Base-by-base conservation (phyloP, 53 echinoderm and acorn worm species). In the Temnopleurus reevesii region DNA sequence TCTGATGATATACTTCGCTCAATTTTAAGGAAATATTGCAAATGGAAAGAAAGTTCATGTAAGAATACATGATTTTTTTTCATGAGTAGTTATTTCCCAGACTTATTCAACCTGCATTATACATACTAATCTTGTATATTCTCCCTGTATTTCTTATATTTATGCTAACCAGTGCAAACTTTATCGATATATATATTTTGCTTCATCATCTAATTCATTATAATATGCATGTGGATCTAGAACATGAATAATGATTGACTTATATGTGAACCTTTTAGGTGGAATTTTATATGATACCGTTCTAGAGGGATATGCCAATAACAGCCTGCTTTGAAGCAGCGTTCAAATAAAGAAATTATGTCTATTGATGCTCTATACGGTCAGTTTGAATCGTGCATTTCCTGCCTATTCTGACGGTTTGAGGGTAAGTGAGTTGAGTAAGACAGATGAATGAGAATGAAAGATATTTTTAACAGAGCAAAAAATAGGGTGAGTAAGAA, bases 281-380 rank as follows among this genome's bases (percentile, higher is more conserved):
- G 71, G 36, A 71, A 71, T 71, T 71, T 71, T 71, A 43, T 71
- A 71, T 71, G 71, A 71, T 23, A 71, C 13, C 2, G 9, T 38
- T 41, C 23, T 71, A 41, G 41, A 71, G 36, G 21, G 21, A 71
- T 38, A 71, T 18, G 71, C 71, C 38, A 71, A 71, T 71, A 71
- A 71, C 71, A 71, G 21, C 71, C 71, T 71, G 71, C 71, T 38
- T 71, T 71, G 8, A 71, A 71, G 71, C 71, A 71, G 71, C 71
- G 36, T 71, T 71, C 71, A 71, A 71, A 71, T 71, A 71, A 43
- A 41, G 6, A 4, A n/a, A 38, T 34, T 4, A 33, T 71, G 41
- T 71, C 8, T 58, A 28, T 21, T 41, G n/a, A n/a, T 36, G 71
- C 41, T 0, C 21, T 71, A 26, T 58, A 4, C 4, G 15, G 6